Conservation (phyloP, 1,140 invertebrate species). For the Scaptomyza hsui region DNA sequence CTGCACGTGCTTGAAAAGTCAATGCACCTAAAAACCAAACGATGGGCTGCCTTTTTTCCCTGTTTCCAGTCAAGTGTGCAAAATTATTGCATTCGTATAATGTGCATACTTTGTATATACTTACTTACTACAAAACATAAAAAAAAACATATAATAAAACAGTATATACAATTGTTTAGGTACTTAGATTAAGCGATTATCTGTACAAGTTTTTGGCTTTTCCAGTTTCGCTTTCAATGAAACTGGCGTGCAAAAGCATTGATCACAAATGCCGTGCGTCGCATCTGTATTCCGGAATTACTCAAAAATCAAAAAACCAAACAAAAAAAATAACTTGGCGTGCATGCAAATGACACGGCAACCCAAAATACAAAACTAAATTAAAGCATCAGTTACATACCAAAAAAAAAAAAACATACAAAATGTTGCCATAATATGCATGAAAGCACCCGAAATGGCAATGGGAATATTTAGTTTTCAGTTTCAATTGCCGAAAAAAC, state of each 20-base stretch:
- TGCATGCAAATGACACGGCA: conserved; percentile 46
- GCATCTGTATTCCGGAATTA: conserved; percentile 44
- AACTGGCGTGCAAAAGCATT: background rate
- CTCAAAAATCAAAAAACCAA: too few relatives aligned
- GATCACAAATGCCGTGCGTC: conserved; percentile 20
- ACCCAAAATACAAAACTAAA: conserved; percentile 21
- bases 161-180: background rate
- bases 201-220: conserved; percentile 20
- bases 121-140: background rate
- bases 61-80: conserved; percentile 31
- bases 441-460: conserved; percentile 36
- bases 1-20: conserved; percentile 46
- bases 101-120: conserved; percentile 10
- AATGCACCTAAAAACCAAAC: conserved; percentile 31
- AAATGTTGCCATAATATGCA: conserved; percentile 37
- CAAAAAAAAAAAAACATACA: background rate
- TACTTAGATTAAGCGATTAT: conserved; percentile 22
- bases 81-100: conserved; percentile 30
- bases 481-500: conserved; percentile 17
- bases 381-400: conserved; percentile 19
- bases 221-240: conserved; percentile 51
- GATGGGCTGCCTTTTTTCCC: background rate
- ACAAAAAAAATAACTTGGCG: too few relatives aligned
- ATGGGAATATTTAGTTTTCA: conserved; percentile 31
- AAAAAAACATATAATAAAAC: background rate